A percentile compares a stretch with the other conserved stretches of the same genome.
Conservation (phyloP, 2,797 vertebrate genomes). For the Danio choprae region DNA sequence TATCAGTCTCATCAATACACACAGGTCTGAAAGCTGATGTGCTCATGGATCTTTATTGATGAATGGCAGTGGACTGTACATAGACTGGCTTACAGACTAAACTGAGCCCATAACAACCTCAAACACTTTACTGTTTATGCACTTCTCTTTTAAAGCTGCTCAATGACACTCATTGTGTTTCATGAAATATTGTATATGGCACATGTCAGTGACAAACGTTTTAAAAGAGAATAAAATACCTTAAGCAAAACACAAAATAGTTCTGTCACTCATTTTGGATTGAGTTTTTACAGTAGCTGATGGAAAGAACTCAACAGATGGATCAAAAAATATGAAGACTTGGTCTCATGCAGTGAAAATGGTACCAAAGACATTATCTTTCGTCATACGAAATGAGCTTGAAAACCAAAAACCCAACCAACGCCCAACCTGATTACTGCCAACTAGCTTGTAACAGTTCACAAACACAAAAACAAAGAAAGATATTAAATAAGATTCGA, state of each 20-base stretch:
- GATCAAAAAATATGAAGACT: neutral
- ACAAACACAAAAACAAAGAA: neutral
- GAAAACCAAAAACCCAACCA: neutral
- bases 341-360: neutral
- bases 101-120: neutral
- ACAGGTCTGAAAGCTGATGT: neutral
- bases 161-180: neutral
- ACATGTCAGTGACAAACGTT: neutral
- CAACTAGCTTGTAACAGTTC: neutral
- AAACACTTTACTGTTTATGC: neutral
- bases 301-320: neutral
- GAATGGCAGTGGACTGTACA: neutral
- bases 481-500: neutral
- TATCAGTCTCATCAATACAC: neutral
- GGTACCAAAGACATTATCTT: neutral
- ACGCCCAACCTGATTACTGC: neutral
- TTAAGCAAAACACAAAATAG: neutral
- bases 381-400: neutral
- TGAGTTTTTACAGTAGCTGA: neutral
- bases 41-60: constrained; percentile 10
- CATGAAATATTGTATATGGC: constrained; percentile 15
- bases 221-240: neutral
- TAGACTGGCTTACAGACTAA: constrained; percentile 3
- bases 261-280: neutral
- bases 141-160: neutral